These are phyloP conservation scores for Aurelia sp. DNA, from an alignment of 30 jellyfish, hydroid and myxozoan genomes.

Conservation along the genomic window DNA sequence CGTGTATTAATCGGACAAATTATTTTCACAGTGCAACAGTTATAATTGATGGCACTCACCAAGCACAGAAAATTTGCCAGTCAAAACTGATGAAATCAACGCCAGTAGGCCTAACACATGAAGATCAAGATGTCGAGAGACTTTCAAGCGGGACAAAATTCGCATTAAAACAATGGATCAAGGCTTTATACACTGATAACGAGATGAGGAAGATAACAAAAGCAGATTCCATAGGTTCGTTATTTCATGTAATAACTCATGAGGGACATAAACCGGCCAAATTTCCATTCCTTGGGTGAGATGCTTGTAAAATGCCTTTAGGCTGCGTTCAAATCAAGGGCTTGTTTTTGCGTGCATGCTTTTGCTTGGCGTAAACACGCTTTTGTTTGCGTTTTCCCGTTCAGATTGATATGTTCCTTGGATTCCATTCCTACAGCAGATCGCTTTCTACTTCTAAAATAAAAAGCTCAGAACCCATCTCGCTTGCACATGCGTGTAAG, in stretches of 20 bases:
- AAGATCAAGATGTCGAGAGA: constrained; percentile 61
- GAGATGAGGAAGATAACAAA: constrained; percentile 7
- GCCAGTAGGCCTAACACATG: constrained; percentile 37
- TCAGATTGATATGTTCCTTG: no score
- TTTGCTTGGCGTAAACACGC: no score
- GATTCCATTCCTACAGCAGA: no score
- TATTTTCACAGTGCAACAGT: constrained; percentile 60
- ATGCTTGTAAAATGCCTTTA: no score
- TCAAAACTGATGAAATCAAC: constrained; percentile 68
- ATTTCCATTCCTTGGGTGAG: constrained; percentile 62
- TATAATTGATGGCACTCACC: constrained; percentile 33
- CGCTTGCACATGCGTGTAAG: no score
- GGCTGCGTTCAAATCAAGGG: no score
- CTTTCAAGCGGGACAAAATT: constrained; percentile 71
- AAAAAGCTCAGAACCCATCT: no score
- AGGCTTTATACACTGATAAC: constrained; percentile 23
- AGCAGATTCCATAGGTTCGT: constrained; percentile 69
- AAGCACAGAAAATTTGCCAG: constrained; percentile 46
- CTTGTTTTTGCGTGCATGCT: no score
- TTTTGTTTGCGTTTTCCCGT: no score
- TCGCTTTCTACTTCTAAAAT: no score
- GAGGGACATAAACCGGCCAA: constrained; percentile 76
- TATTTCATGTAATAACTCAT: constrained; percentile 71
- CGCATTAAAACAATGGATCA: constrained; percentile 62
- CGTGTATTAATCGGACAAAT: background rate